Evolutionary conservation across 1,140 invertebrate genomes (phyloP), one percentile per base, ranked within the genome.

Genomic region (Mizuhopecten yessoensis): DNA sequence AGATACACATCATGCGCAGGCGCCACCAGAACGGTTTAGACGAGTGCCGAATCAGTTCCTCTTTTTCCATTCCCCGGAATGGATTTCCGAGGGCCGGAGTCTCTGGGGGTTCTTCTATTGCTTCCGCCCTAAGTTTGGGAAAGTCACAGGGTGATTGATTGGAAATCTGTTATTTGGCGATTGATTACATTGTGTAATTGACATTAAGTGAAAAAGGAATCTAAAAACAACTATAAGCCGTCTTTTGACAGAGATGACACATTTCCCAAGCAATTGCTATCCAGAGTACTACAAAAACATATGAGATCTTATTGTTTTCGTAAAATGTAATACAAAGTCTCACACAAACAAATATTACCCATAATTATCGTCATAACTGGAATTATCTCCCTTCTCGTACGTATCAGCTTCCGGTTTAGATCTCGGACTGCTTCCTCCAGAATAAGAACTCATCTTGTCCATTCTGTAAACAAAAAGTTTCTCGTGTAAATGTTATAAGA

Each of bases 51-150:
- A 95, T 87, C 1, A 95, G 91, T 34, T 95, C 93, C 33, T 94
- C 94, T 86, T 95, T 95, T 34, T 93, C 94, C 94, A 95, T 94
- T 2, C 94, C 94, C 20, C 94, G 91, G 90, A 92, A 93, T 10
- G 93, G 93, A 20, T 15, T 34, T 13, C 89, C 90, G n/a, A 75
- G 57, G n/a, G 57, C 57, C 7, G 57, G 57, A 29, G 57, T 75
- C 57, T 87, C 86, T 34, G 34, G 86, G 7, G 86, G 34, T 5
- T 20, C 34, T 7, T 87, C 34, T 0, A 87, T 17, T 15, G 34
- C 34, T 20, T 33, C 34, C 15, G 34, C 33, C 15, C 34, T 87
- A 17, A 34, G 34, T 29, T n/a, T 39, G 36, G 36, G 36, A 7
- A 39, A 39, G n/a, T n/a, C n/a, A n/a, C n/a, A n/a, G n/a, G n/a